These are phyloP conservation scores for Peromyscus polionotus DNA, from an alignment of 2,113 vertebrate genomes.

Conservation along the genomic window DNA sequence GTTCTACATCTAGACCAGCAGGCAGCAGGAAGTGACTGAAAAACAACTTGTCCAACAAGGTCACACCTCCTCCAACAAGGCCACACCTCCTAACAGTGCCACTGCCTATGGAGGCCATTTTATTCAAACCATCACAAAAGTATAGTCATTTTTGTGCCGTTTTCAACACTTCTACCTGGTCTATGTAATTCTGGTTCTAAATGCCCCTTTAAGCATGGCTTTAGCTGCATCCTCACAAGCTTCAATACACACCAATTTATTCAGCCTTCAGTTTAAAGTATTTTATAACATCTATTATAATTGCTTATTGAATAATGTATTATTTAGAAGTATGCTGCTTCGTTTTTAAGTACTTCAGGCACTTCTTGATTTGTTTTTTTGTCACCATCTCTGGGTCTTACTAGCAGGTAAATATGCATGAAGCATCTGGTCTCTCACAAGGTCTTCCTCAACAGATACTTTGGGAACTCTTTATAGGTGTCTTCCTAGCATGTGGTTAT, in stretches of 20 bases:
- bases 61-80: no score
- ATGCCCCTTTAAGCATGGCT: not conserved
- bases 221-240: not conserved
- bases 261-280: constrained; percentile 6
- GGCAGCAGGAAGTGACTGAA: no score
- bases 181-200: not conserved
- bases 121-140: not conserved
- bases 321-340: constrained; percentile 29
- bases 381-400: not conserved
- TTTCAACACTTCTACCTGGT: rapidly evolving
- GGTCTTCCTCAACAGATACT: not conserved
- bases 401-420: not conserved
- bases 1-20: no score
- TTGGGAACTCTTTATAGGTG: not conserved
- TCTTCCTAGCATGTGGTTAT: not conserved
- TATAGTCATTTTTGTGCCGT: not conserved
- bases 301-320: not conserved
- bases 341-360: not conserved
- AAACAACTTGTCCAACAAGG: no score
- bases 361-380: not conserved
- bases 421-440: not conserved
- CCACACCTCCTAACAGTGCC: no score
- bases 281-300: not conserved
- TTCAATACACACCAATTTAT: not conserved
- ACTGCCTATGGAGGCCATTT: no score